These are phyloP conservation scores for Emydura subglobosa DNA, from an alignment of 2,113 vertebrate species.

Conservation along the genomic window DNA sequence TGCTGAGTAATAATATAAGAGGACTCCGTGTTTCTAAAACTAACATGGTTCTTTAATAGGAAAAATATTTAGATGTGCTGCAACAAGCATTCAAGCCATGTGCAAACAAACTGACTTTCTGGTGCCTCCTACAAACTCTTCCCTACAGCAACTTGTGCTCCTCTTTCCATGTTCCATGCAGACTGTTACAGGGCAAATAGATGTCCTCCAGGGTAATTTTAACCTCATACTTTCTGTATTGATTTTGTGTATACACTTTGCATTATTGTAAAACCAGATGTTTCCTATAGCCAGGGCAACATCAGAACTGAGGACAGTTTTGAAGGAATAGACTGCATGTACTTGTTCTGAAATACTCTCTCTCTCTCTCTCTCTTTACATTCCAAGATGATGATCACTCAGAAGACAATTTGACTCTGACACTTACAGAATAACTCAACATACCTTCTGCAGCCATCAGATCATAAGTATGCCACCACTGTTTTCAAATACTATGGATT, in stretches of 20 bases:
- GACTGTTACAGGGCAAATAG: background rate
- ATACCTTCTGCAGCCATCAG: background rate
- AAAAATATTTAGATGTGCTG: background rate
- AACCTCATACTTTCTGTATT: background rate
- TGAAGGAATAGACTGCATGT: background rate
- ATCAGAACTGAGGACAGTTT: background rate
- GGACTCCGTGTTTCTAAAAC: background rate
- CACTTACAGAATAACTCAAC: accelerated
- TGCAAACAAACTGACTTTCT: background rate
- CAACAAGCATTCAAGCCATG: background rate
- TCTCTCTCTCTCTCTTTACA: background rate
- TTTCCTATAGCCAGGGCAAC: background rate
- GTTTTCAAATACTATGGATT: background rate
- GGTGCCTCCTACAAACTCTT: background rate
- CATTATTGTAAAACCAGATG: background rate
- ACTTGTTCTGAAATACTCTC: background rate
- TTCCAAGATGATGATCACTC: background rate
- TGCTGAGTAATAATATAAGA: background rate
- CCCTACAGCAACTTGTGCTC: background rate
- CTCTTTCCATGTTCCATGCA: background rate
- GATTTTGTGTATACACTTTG: background rate
- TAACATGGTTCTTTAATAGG: background rate
- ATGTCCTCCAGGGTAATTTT: accelerated
- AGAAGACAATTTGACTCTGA: background rate
- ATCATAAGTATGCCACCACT: background rate